These are phyloP conservation scores for Selenia dentaria DNA, from an alignment of 2,888 invertebrate species.

Conservation along the genomic window DNA sequence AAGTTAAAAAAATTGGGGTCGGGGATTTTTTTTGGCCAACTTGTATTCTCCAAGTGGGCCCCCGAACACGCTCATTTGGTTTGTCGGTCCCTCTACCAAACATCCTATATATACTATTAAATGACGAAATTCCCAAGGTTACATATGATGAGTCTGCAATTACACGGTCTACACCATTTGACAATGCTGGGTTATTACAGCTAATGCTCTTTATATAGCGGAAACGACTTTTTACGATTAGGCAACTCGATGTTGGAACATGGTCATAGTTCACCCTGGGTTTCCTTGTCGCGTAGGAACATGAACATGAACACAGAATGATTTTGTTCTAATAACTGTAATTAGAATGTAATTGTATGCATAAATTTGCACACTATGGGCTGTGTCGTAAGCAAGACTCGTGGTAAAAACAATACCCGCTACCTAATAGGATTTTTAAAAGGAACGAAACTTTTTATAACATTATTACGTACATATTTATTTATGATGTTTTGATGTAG, in stretches of 20 bases:
- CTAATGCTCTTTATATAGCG: constrained; percentile 46
- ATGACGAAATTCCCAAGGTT: constrained; percentile 40
- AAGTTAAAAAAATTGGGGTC: too few species aligned
- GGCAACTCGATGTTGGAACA: constrained; percentile 12
- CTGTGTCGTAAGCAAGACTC: too few species aligned
- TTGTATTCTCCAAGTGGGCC: too few species aligned
- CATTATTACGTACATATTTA: too few species aligned
- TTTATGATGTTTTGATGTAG: too few species aligned
- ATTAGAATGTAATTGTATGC: background rate
- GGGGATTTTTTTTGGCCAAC: too few species aligned
- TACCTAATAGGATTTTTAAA: too few species aligned
- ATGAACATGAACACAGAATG: background rate
- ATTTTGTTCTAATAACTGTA: background rate
- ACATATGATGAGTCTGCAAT: constrained; percentile 44
- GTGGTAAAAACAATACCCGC: too few species aligned
- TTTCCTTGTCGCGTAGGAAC: constrained; percentile 3
- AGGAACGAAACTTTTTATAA: too few species aligned
- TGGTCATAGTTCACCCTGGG: constrained; percentile 9
- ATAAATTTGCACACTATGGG: background rate
- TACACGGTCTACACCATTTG: constrained; percentile 50
- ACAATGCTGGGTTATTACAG: constrained; percentile 43
- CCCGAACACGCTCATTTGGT: too few species aligned
- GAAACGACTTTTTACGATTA: constrained; percentile 39
- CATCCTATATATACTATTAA: constrained; percentile 6
- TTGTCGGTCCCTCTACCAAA: too few species aligned